A percentile compares a stretch with the other conserved stretches of the same genome.
These are phyloP conservation scores for Aphidius ervi DNA, from an alignment of 1,140 invertebrate species.

Conservation along the genomic window DNA sequence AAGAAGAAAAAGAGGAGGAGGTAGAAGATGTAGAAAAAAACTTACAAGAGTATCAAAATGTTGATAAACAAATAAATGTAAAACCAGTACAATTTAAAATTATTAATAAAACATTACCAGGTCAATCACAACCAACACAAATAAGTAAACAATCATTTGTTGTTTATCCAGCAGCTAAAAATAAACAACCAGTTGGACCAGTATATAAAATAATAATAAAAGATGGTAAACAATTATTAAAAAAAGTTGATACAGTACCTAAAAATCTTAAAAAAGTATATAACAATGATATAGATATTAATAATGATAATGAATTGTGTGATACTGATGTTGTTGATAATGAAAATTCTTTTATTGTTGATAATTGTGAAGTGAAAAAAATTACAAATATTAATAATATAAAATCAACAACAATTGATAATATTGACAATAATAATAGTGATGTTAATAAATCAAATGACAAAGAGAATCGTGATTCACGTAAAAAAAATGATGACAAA, in stretches of 20 bases:
- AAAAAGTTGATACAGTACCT: conserved; percentile 57
- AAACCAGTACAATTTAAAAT: conserved; percentile 32
- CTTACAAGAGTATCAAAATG: conserved; percentile 12
- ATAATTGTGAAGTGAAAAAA: conserved; percentile 21
- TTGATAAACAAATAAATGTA: conserved; percentile 12
- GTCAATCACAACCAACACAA: conserved; percentile 23
- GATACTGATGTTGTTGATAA: conserved; percentile 21
- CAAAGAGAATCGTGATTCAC: conserved; percentile 48
- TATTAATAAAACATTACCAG: conserved; percentile 26
- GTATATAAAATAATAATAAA: conserved; percentile 68
- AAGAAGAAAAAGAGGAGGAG: no score
- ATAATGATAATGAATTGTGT: conserved; percentile 36
- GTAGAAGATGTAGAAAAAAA: conserved; percentile 24
- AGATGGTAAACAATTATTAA: conserved; percentile 69
- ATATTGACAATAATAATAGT: conserved; percentile 37
- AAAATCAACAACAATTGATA: conserved; percentile 43
- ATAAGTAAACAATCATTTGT: conserved; percentile 38
- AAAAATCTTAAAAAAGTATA: conserved; percentile 31
- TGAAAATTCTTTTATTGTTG: conserved; percentile 34
- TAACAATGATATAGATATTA: conserved; percentile 26
- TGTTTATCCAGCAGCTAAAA: conserved; percentile 33
- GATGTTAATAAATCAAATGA: conserved; percentile 44
- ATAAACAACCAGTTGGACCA: conserved; percentile 28
- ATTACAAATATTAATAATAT: conserved; percentile 23
- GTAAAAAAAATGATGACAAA: conserved; percentile 43